Base-by-base conservation (phyloP, 2,797 vertebrate species). In the Anomalospiza imberbis region DNA sequence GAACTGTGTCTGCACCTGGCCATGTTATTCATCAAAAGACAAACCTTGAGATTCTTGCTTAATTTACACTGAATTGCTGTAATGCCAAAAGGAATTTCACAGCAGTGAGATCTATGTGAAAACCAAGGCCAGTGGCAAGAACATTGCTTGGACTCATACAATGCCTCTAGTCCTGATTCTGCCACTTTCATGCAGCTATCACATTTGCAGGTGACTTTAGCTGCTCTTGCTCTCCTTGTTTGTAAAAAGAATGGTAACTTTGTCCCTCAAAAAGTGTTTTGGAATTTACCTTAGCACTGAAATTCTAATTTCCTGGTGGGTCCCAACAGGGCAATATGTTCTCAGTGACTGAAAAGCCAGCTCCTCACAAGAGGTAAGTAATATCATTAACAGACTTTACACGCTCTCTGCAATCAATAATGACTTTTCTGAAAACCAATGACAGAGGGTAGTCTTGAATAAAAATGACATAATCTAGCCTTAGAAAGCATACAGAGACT, bases 31-130 rank as follows among this genome's bases (percentile, higher is more conserved):
- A 91, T 73, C 34, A 55, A 53, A 76, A 87, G n/a, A 93, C 58
- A 92, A 95, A 96, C 78, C 73, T 85, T 67, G 70, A 95, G 76
- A 51, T 36, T 17, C 44, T 78, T 65, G 50, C 65, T 74, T 92
- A 66, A 90, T 81, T 86, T 72, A 47, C 31, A 50, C 12, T 63
- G 55, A 79, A 74, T 68, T 91, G 60, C 53, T 87, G 55, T 85
- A 65, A 21, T 29, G 28, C 26, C 74, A 73, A 51, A 71, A 92
- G 34, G 53, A 76, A 86, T 93, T 90, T 86, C 57, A 79, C 34
- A 88, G 63, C 71, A 86, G 60, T 62, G 60, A 88, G 19, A 79
- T 55, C 32, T 63, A 62, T 70, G 66, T 71, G 63, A 73, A 94
- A 78, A 62, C 25, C 55, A 92, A 81, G 45, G 73, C 44, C 76